phyloP scores from a whole-genome alignment of 1,140 invertebrate genomes.

The Drosophila varians region DNA sequence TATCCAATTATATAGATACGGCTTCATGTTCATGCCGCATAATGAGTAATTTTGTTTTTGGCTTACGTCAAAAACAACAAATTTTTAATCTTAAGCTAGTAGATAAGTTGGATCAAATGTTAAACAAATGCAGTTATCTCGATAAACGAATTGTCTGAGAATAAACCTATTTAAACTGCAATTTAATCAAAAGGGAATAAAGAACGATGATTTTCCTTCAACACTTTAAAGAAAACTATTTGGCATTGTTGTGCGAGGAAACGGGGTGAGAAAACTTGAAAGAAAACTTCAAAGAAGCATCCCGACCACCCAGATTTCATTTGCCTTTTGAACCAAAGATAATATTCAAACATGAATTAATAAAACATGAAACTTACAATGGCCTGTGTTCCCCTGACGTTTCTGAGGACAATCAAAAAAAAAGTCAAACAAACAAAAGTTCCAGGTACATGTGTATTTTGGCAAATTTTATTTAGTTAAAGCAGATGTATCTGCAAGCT shows the following conservation, averaged over 20 bases:
- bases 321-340: background rate
- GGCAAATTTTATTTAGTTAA: background rate
- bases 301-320: background rate
- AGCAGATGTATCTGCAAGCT: background rate
- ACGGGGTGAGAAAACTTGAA: background rate
- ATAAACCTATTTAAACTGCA: background rate
- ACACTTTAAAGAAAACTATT: background rate
- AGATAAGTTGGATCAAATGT: conserved; percentile 36
- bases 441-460: background rate
- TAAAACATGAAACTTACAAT: background rate
- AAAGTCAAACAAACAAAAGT: background rate
- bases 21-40: conserved; percentile 36
- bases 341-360: conserved; percentile 7
- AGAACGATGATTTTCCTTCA: background rate
- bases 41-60: conserved; percentile 51
- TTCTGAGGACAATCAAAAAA: background rate
- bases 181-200: background rate
- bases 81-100: conserved; percentile 29
- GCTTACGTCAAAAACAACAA: conserved; percentile 43
- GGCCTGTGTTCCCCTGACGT: too few species aligned
- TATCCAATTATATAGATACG: conserved; percentile 28
- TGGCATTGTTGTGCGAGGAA: background rate
- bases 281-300: conserved; percentile 15
- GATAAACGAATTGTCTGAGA: background rate
- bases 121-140: conserved; percentile 14